Conservation (phyloP, 1,140 invertebrate genomes). For the Scaptomyza pallida region DNA sequence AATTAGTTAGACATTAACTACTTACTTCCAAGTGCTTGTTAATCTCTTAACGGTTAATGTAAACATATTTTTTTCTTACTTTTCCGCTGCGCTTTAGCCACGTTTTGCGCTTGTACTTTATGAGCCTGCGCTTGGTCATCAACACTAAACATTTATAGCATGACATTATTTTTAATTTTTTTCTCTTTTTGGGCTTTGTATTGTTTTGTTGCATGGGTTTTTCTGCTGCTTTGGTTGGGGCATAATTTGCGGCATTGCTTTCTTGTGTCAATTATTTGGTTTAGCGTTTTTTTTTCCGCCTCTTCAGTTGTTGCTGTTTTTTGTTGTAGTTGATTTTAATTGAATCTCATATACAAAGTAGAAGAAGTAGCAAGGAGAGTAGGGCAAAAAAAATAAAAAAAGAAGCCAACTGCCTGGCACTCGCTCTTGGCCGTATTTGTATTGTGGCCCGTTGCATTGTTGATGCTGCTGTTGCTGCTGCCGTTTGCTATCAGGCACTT, state of each 20-base stretch:
- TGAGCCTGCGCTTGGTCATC: slow-evolving; percentile 57
- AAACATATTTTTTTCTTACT: neutral
- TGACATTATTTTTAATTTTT: slow-evolving; percentile 61
- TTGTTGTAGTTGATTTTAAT: slow-evolving; percentile 64
- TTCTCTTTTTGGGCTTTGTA: slow-evolving; percentile 14
- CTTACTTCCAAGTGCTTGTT: too few species aligned
- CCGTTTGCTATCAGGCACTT: slow-evolving; percentile 71
- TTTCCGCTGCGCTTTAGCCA: neutral
- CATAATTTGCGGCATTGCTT: slow-evolving; percentile 79
- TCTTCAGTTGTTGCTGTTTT: slow-evolving; percentile 24
- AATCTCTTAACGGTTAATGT: slow-evolving; percentile 9
- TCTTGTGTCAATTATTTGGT: slow-evolving; percentile 80
- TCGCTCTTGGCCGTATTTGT: slow-evolving; percentile 27
- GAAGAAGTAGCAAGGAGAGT: slow-evolving; percentile 42
- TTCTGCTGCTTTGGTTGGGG: slow-evolving; percentile 24
- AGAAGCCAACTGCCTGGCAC: slow-evolving; percentile 10
- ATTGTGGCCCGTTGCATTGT: slow-evolving; percentile 46
- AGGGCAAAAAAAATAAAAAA: slow-evolving; percentile 29
- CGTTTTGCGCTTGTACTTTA: slow-evolving; percentile 53
- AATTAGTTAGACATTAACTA: too few species aligned
- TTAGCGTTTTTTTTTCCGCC: slow-evolving; percentile 58
- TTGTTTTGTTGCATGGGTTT: slow-evolving; percentile 37
- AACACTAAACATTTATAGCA: slow-evolving; percentile 68
- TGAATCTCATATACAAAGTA: slow-evolving; percentile 81
- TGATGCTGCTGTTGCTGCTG: slow-evolving; percentile 39